phyloP scores from a whole-genome alignment of 2,113 vertebrate genomes.

The Zosterops hypoxanthus region DNA sequence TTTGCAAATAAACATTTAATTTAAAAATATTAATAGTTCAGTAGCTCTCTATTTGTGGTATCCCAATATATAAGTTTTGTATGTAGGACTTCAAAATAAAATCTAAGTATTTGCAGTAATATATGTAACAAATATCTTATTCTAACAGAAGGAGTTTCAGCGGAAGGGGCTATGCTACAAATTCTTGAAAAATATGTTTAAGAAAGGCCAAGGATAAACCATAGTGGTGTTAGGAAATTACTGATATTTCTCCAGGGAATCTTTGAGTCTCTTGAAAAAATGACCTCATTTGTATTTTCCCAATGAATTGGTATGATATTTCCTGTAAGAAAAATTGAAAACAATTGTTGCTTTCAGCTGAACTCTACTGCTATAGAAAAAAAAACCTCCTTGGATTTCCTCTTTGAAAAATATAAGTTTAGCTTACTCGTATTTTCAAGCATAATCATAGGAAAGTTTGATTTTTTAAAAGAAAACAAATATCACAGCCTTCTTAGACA shows the following conservation, averaged over 20 bases:
- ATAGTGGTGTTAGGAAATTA: constrained; percentile 72
- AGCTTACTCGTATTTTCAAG: not conserved
- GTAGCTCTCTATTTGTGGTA: not conserved
- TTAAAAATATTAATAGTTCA: constrained; percentile 64
- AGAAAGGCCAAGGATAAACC: constrained; percentile 69
- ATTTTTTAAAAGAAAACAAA: not conserved
- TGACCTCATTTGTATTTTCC: constrained; percentile 75
- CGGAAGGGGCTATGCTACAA: constrained; percentile 55
- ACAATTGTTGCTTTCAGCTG: constrained; percentile 72
- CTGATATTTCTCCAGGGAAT: constrained; percentile 77
- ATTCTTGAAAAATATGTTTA: constrained; percentile 70
- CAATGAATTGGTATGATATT: constrained; percentile 71
- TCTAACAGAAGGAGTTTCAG: constrained; percentile 52
- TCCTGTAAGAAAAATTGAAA: constrained; percentile 72
- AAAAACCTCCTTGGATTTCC: constrained; percentile 23
- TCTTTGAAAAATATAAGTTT: constrained; percentile 34
- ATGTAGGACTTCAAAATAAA: constrained; percentile 65
- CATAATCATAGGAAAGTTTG: not conserved
- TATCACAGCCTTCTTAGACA: not conserved
- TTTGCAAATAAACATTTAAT: constrained; percentile 57
- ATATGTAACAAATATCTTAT: constrained; percentile 69
- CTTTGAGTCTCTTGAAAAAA: constrained; percentile 58
- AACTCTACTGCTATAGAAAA: not conserved
- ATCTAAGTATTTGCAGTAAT: constrained; percentile 64
- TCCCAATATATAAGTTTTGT: not conserved